Evolutionary conservation across 64 coral and sea anemone species (phyloP).

Genomic region (Montipora capricornis): DNA sequence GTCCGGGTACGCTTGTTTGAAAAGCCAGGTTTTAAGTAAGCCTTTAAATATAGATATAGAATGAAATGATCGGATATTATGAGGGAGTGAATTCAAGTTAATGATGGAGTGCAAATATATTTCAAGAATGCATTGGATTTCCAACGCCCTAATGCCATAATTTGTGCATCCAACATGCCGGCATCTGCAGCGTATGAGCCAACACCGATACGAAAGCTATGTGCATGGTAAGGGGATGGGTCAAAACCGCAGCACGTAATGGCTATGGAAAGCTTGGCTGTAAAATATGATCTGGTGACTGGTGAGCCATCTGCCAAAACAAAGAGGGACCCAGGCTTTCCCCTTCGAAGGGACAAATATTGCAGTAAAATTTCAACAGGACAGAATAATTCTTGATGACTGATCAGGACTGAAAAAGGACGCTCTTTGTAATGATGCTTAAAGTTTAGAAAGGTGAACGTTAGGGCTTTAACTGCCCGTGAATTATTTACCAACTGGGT

Average conservation of each 20-base stretch:
- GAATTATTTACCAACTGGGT: too few species aligned
- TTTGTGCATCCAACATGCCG: conserved; percentile 41
- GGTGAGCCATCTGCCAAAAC: not conserved
- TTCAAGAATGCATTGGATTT: conserved; percentile 34
- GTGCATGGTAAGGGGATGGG: conserved; percentile 23
- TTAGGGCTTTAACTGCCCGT: too few species aligned
- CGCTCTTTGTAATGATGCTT: not conserved
- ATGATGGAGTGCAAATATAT: conserved; percentile 15
- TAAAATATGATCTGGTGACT: conserved; percentile 3
- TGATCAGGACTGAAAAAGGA: conserved; percentile 17
- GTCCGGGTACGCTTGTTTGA: too few species aligned
- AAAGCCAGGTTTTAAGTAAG: too few species aligned
- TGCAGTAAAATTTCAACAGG: not conserved
- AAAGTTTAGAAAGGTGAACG: not conserved
- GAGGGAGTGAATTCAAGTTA: not conserved
- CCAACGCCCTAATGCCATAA: conserved; percentile 42
- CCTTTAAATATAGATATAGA: too few species aligned
- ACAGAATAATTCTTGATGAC: not conserved
- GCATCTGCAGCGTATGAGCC: conserved; percentile 29
- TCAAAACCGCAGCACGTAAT: conserved; percentile 30
- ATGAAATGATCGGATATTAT: too few species aligned
- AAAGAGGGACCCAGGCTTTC: conserved; percentile 7
- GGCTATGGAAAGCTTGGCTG: not conserved
- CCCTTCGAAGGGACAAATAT: not conserved
- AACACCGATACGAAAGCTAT: conserved; percentile 47